phyloP scores from a whole-genome alignment of 2,888 invertebrate genomes.

The Crossocerus cetratus region DNA sequence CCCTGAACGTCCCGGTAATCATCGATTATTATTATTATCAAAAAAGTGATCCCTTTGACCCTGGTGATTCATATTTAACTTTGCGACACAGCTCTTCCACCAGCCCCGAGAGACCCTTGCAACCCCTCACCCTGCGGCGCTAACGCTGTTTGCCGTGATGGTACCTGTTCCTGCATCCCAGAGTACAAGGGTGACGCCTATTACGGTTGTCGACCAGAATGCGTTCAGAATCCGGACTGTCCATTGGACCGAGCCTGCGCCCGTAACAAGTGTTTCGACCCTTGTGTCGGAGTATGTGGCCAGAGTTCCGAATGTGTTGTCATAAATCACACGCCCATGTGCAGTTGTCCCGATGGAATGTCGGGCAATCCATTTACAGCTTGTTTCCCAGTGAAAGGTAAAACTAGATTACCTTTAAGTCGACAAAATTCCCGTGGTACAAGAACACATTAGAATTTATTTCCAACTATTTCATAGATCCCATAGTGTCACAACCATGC shows the following conservation, averaged over 20 bases:
- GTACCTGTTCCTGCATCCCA: constrained; percentile 71
- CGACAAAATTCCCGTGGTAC: no score
- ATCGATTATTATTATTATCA: neutral
- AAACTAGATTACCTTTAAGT: neutral
- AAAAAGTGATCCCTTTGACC: constrained; percentile 36
- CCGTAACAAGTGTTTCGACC: constrained; percentile 88
- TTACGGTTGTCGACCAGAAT: constrained; percentile 87
- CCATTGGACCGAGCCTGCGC: constrained; percentile 85
- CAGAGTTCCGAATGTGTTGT: constrained; percentile 86
- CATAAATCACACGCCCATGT: constrained; percentile 83
- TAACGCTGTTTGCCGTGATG: constrained; percentile 82
- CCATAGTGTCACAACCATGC: constrained; percentile 68
- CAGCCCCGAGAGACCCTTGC: constrained; percentile 79
- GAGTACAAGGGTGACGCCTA: constrained; percentile 75
- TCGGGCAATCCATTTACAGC: constrained; percentile 85
- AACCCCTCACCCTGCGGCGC: constrained; percentile 85
- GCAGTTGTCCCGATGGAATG: constrained; percentile 80
- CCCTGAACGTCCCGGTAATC: constrained; percentile 79
- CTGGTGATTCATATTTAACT: constrained; percentile 3
- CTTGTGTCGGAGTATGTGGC: constrained; percentile 88
- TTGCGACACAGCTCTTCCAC: constrained; percentile 24
- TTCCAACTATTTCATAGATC: constrained; percentile 50
- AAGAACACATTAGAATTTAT: neutral
- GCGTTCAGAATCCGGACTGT: constrained; percentile 88
- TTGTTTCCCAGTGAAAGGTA: constrained; percentile 82